Conservation (phyloP, 2,888 invertebrate species). For the Polydrusus cervinus region DNA sequence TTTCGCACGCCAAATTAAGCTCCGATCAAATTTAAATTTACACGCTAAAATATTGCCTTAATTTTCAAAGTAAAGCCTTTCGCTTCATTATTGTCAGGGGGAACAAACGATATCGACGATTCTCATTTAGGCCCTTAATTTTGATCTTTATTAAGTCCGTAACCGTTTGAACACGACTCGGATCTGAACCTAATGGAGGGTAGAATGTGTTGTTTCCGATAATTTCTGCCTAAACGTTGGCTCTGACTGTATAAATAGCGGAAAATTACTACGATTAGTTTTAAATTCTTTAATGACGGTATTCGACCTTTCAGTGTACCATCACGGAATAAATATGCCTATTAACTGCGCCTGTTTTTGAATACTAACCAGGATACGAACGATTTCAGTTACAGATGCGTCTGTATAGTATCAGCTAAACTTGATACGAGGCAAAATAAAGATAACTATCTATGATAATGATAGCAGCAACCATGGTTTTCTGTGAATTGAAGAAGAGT, state of each 20-base stretch:
- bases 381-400: too few species aligned
- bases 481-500: too few species aligned
- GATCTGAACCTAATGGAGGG: conserved; percentile 14
- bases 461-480: too few species aligned
- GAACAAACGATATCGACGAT: conserved; percentile 33
- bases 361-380: too few species aligned
- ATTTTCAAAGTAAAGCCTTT: conserved; percentile 38
- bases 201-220: conserved; percentile 23
- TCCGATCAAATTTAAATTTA: conserved; percentile 39
- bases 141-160: conserved; percentile 43
- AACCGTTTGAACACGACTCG: conserved; percentile 32
- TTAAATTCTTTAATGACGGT: neutral
- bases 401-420: too few species aligned
- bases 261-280: neutral
- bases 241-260: neutral
- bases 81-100: conserved; percentile 42
- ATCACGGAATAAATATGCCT: too few species aligned
- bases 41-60: conserved; percentile 42
- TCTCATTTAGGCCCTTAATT: conserved; percentile 37
- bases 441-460: too few species aligned
- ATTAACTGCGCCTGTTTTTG: too few species aligned
- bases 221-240: conserved; percentile 6
- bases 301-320: too few species aligned
- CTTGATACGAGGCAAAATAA: too few species aligned
- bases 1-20: conserved; percentile 27